Conservation (phyloP, 2,888 invertebrate species). For the Calameuta pallipes region DNA sequence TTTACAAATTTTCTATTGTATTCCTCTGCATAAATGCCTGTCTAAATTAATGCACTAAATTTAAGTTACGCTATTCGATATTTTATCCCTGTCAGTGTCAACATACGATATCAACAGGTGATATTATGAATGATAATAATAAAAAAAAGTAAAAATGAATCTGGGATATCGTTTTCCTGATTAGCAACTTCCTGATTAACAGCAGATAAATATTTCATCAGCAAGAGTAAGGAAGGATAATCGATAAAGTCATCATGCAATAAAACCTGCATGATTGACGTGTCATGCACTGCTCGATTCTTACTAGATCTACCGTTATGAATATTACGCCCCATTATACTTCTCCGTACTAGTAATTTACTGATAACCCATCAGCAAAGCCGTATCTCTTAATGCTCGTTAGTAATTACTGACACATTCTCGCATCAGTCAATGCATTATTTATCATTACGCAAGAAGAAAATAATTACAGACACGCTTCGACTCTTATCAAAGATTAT, state of each 20-base stretch:
- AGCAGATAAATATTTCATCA: background rate
- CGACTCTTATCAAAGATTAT: background rate
- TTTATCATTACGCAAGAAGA: slow-evolving; percentile 51
- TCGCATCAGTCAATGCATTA: slow-evolving; percentile 30
- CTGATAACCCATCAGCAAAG: slow-evolving; percentile 24
- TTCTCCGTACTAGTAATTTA: slow-evolving; percentile 33
- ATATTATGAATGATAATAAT: too few species aligned
- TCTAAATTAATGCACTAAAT: too few species aligned
- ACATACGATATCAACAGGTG: background rate
- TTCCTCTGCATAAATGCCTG: too few species aligned
- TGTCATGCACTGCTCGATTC: slow-evolving; percentile 27
- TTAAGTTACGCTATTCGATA: too few species aligned
- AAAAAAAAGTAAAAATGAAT: background rate
- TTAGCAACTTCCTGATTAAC: background rate
- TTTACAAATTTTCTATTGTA: too few species aligned
- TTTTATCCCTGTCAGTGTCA: background rate
- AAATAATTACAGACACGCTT: slow-evolving; percentile 6
- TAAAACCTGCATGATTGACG: background rate
- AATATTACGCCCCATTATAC: background rate
- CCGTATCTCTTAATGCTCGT: slow-evolving; percentile 29
- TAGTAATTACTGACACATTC: slow-evolving; percentile 41
- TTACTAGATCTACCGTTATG: slow-evolving; percentile 8
- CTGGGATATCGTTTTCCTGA: background rate
- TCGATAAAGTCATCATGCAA: background rate
- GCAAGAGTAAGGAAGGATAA: background rate